Base-by-base conservation (phyloP, 2,113 vertebrate species). In the Rhodinocichla rosea region DNA sequence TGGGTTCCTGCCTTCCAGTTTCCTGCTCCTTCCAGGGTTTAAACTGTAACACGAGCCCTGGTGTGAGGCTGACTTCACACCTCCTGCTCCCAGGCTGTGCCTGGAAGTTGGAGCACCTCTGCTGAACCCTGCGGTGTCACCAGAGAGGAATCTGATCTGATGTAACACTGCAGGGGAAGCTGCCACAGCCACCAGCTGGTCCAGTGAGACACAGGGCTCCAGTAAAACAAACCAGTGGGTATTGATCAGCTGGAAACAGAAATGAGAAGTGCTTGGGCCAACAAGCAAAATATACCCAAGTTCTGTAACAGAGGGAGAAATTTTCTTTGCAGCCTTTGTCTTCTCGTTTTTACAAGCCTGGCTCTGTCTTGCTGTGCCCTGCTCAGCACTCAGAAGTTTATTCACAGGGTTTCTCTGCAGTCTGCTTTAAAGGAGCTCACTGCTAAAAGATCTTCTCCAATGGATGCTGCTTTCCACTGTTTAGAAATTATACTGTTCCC, bases 321-420 rank as follows among this genome's bases (percentile, higher is more conserved):
- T 26, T 79, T 65, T 90, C 94, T 94, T 90, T 45, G 53, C 92
- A 93, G 88, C 82, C 68, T 95, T 96, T 96, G 96, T 94, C 86
- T 92, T 70, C 86, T 86, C 33, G 1, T 62, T 93, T 95, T 93
- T 63, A 6, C 57, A 83, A 93, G 71, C 45, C 94, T 95, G 79
- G 56, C 83, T 97, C 68, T 93, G 86, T 83, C 56, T 88, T 26
- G 75, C 90, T 47, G 68, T 81, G 92, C 82, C 88, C 85, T 83
- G 84, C 85, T 79, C 30, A 5, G 84, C 1, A 2, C 85, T 84
- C 81, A 82, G 84, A 67, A 63, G 73, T 90, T 95, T 83, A 81
- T 95, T 94, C 92, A 47, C 52, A 56, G 40, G 47, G 64, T 78
- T 96, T 92, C 63, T 86, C 76, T 83, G 87, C 56, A 79, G 59